Evolutionary conservation across 2,113 vertebrate genomes (phyloP).

Genomic region (Ia io): DNA sequence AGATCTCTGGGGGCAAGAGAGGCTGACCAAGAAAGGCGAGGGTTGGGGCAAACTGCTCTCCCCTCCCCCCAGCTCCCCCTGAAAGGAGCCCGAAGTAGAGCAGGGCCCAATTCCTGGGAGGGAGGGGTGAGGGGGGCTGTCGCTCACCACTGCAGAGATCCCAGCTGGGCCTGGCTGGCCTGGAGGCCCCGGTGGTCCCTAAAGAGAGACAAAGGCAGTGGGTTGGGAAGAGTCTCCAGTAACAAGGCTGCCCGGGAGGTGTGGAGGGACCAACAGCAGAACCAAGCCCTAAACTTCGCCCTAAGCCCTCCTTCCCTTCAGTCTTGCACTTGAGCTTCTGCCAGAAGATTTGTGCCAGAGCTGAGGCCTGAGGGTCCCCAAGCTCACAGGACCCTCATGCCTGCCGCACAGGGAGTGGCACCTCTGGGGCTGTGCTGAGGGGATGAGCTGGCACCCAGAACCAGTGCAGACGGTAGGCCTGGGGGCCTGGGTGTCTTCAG

Average conservation of each 20-base stretch:
- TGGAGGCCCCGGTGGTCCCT: conserved; percentile 89
- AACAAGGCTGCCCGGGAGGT: not conserved
- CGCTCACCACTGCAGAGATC: conserved; percentile 88
- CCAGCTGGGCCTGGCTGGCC: conserved; percentile 92
- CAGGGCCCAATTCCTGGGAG: not conserved
- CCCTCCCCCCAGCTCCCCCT: not conserved
- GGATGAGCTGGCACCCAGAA: not conserved
- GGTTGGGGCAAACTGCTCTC: not conserved
- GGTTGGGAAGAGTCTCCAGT: not conserved
- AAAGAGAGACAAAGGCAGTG: conserved; percentile 34
- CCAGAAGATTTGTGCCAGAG: not conserved
- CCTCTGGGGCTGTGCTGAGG: not conserved
- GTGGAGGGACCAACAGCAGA: not conserved
- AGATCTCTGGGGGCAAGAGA: not conserved
- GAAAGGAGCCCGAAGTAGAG: not conserved
- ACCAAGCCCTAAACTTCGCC: not conserved
- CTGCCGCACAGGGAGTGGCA: fast-evolving
- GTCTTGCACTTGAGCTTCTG: not conserved
- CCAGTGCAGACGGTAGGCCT: not conserved
- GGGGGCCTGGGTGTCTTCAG: not conserved
- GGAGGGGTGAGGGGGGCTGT: not conserved
- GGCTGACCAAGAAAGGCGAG: not conserved
- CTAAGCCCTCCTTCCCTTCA: not conserved
- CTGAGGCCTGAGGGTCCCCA: not conserved
- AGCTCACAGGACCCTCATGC: not conserved